Evolutionary conservation across 2,888 invertebrate genomes (phyloP), one percentile per base, ranked within the genome.

Genomic region (Noctua janthina): DNA sequence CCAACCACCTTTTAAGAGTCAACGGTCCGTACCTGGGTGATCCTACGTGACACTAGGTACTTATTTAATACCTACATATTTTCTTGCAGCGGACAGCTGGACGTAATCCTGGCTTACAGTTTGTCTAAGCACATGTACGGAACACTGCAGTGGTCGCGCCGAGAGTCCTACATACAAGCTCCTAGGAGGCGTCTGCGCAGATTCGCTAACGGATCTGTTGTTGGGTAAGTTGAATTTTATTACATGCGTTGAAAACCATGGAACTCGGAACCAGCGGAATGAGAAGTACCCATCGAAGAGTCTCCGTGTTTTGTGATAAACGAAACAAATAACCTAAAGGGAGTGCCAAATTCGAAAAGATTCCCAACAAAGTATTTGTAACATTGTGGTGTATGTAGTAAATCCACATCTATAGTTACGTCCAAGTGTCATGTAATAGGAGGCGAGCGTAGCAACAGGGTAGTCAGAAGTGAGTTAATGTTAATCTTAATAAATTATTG

Each of bases 11-110:
- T 62, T 62, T 15, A 2, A 17, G 15, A 29, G 15, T 29, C 29
- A 62, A 62, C 2, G 5, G 6, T 62, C 29, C 7, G 2, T 62
- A 15, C 59, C n/a, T 13, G 29, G 59, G n/a, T n/a, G 15, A 15
- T 62, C 6, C n/a, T 29, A 64, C 7, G 15, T 2, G 1, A 7
- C 10, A 10, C 4, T 59, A 0, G 54, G 20, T 20, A 59, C 59
- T 13, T 54, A 39, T 11, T 23, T 15, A 8, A 15, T 46, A 46
- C 43, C 15, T 23, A 35, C 3, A 3, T 35, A n/a, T 29, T 23
- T 11, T 10, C 11, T 39, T 85, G 0, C 89, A 95, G 95, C 64
- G 95, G 95, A 0, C 95, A 95, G 79, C 59, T 93, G 20, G 95
- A 95, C 83, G 80, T 95, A 6, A 92, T 94, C 5, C 46, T 94